Percentiles rank a stretch among this genome's conserved stretches.
Conservation (phyloP, 2,888 invertebrate genomes). For the Mythimna ferrago region DNA sequence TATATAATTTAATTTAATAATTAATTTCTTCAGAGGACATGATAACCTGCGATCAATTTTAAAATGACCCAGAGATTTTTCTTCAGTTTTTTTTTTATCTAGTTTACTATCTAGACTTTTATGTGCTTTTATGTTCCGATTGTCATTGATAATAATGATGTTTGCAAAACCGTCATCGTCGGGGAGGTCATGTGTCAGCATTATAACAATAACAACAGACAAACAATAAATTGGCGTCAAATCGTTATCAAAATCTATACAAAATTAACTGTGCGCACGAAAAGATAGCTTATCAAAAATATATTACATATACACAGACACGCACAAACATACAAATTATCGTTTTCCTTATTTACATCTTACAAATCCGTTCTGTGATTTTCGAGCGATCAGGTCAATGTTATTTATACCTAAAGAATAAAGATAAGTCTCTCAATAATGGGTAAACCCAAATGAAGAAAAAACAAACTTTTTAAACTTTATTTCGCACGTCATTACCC, state of each 20-base stretch:
- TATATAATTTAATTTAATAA: too few relatives aligned
- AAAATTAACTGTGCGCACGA: slow-evolving; percentile 25
- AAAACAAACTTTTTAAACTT: not conserved
- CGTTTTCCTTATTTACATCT: slow-evolving; percentile 43
- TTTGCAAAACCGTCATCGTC: slow-evolving; percentile 38
- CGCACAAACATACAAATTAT: not conserved
- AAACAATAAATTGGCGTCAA: slow-evolving; percentile 18
- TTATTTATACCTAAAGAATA: not conserved
- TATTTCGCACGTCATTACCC: too few relatives aligned
- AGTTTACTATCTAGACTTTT: slow-evolving; percentile 10
- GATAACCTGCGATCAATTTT: too few relatives aligned
- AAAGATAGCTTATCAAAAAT: slow-evolving; percentile 50
- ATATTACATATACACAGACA: not conserved
- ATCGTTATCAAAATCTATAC: slow-evolving; percentile 21
- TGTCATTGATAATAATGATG: slow-evolving; percentile 42
- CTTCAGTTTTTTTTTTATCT: not conserved
- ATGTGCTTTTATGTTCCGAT: slow-evolving; percentile 8
- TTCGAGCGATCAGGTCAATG: slow-evolving; percentile 15
- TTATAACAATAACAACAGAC: slow-evolving; percentile 14
- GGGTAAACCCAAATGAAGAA: not conserved
- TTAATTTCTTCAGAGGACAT: too few relatives aligned
- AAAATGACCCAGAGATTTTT: too few relatives aligned
- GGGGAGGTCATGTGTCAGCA: slow-evolving; percentile 9
- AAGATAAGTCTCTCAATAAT: not conserved
- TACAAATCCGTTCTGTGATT: slow-evolving; percentile 10